Percentiles rank a stretch among this genome's conserved stretches.
Conservation (phyloP, 2,113 vertebrate genomes). For the Mobula hypostoma region DNA sequence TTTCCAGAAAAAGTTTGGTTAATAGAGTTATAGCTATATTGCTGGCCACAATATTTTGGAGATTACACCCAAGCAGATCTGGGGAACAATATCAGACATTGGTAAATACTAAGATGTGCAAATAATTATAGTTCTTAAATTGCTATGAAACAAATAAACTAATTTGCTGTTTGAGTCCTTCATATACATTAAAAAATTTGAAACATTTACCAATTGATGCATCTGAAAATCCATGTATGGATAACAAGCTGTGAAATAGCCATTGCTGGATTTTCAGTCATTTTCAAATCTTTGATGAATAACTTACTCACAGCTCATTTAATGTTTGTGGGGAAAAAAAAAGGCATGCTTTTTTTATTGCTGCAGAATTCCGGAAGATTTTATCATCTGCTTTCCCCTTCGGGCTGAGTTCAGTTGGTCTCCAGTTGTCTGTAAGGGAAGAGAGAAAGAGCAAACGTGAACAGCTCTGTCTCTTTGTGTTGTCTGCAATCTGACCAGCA, state of each 20-base stretch:
- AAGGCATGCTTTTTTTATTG: not conserved
- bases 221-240: not conserved
- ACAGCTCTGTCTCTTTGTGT: not conserved
- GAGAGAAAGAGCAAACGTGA: not conserved
- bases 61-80: not conserved
- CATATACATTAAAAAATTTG: not conserved
- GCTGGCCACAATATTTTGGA: too few species aligned
- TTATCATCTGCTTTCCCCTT: not conserved
- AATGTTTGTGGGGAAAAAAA: not conserved
- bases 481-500: slow-evolving; percentile 9
- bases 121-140: not conserved
- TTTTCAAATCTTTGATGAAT: not conserved
- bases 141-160: not conserved
- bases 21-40: too few species aligned
- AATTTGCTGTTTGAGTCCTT: not conserved
- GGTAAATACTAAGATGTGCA: not conserved
- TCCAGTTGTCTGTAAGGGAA: not conserved
- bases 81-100: not conserved
- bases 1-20: too few species aligned
- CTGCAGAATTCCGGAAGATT: not conserved
- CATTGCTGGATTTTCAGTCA: not conserved
- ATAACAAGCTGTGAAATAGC: not conserved
- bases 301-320: not conserved
- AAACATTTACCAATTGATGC: not conserved
- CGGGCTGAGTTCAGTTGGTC: not conserved